Evolutionary conservation across 2,888 invertebrate genomes (phyloP).

Genomic region (Rutpela maculata): DNA sequence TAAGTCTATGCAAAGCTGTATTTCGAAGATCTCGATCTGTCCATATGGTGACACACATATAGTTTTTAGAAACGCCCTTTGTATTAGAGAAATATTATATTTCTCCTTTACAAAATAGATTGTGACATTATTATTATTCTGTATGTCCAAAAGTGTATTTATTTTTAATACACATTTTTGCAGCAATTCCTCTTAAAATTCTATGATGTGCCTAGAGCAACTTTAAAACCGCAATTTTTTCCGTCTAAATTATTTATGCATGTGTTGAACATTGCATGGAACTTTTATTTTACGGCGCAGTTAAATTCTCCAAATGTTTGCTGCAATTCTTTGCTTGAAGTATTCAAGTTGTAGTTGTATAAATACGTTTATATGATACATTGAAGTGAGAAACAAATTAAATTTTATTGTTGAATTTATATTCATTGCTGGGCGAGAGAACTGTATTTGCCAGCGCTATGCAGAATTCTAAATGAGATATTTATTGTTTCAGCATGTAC

Average conservation of each 20-base stretch:
- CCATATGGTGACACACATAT: no score
- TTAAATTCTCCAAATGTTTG: conserved; percentile 21
- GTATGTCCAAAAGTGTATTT: no score
- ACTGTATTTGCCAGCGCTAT: conserved; percentile 12
- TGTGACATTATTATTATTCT: no score
- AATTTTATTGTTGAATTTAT: conserved; percentile 31
- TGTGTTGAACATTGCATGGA: conserved; percentile 6
- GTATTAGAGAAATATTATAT: no score
- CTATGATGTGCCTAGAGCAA: no score
- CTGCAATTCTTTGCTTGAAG: conserved; percentile 10
- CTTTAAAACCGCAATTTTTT: not conserved
- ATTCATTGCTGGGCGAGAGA: conserved; percentile 13
- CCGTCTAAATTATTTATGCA: conserved; percentile 14
- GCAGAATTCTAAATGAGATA: conserved; percentile 9
- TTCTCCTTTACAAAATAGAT: no score
- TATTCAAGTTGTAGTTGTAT: conserved; percentile 23
- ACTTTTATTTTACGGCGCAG: conserved; percentile 18
- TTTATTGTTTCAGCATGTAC: not conserved
- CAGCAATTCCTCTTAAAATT: no score
- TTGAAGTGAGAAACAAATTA: conserved; percentile 33
- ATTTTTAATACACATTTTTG: no score
- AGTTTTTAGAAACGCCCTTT: no score
- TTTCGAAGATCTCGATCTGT: no score
- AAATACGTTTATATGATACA: conserved; percentile 30
- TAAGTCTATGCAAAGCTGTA: no score